Percentiles rank a stretch among this genome's conserved stretches.
Conservation (phyloP, 1,140 invertebrate species). For the Tetraneura akinire region DNA sequence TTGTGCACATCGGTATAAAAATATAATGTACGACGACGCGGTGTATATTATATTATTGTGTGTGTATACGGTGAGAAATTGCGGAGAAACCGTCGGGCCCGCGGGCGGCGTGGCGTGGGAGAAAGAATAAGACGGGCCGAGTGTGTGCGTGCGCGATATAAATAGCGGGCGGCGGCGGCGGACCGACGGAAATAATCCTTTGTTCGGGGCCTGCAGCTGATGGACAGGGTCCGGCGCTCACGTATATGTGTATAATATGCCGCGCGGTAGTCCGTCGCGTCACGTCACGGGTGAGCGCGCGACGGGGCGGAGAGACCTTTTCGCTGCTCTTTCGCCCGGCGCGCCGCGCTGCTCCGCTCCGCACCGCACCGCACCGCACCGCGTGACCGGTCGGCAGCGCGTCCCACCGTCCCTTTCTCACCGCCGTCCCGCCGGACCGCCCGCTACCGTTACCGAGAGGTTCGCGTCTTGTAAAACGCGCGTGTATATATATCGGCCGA, state of each 20-base stretch:
- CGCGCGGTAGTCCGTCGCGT: conserved; percentile 10
- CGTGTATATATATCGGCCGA: conserved; percentile 20
- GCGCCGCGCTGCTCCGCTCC: not conserved
- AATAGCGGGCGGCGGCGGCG: conserved; percentile 14
- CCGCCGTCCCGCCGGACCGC: not conserved
- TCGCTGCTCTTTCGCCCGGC: not conserved
- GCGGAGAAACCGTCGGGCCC: not conserved
- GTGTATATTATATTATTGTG: too few species aligned
- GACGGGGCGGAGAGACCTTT: conserved; percentile 18
- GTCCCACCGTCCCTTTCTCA: not conserved
- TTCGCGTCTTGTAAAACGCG: conserved; percentile 45
- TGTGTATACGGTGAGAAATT: not conserved
- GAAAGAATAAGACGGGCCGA: not conserved
- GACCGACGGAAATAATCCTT: conserved; percentile 51
- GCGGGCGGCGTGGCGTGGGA: not conserved
- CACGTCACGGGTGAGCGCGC: not conserved
- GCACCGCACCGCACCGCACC: too few species aligned
- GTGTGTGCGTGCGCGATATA: not conserved
- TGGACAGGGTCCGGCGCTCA: conserved; percentile 48
- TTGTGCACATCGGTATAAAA: too few species aligned
- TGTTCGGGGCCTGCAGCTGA: conserved; percentile 50
- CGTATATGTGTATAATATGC: too few species aligned
- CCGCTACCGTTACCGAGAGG: conserved; percentile 9
- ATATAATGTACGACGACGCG: too few species aligned
- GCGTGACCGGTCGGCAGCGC: too few species aligned